Evolutionary conservation across 1,140 invertebrate species (phyloP).

Genomic region (Oryctes rhinoceros): DNA sequence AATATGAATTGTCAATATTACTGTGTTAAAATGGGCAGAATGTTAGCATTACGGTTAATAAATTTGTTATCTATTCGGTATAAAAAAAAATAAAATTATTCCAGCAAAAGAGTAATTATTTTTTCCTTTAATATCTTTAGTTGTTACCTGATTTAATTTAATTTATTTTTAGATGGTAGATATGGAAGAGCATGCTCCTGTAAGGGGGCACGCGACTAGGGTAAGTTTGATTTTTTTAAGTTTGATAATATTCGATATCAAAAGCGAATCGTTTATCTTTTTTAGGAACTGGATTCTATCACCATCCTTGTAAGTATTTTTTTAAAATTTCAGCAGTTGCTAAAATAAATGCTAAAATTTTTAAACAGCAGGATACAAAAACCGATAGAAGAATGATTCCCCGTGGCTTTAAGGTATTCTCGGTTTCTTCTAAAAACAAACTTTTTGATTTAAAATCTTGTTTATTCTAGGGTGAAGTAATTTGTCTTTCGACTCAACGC

Average conservation of each 20-base stretch:
- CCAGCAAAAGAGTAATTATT: too few species aligned
- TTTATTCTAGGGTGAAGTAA: not conserved
- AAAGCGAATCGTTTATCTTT: not conserved
- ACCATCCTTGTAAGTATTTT: not conserved
- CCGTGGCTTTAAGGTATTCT: not conserved
- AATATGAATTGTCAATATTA: conserved; percentile 15
- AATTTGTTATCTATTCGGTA: not conserved
- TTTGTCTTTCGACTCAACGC: not conserved
- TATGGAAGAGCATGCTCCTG: not conserved
- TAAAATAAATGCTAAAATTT: not conserved
- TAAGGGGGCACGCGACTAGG: not conserved
- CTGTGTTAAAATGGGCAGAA: not conserved
- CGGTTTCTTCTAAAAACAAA: not conserved
- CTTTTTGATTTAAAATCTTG: not conserved
- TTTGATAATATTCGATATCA: not conserved
- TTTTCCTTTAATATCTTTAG: too few species aligned
- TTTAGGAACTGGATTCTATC: not conserved
- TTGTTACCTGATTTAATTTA: too few species aligned
- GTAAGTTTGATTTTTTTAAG: not conserved
- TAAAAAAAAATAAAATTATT: too few species aligned
- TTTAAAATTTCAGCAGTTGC: not conserved
- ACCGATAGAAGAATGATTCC: not conserved
- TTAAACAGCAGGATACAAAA: not conserved
- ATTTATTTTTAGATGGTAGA: not conserved
- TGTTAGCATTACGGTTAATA: not conserved